Evolutionary conservation across 1,140 invertebrate species (phyloP), one percentile per base, ranked within the genome.

Genomic region (Andrena cerasifolii): DNA sequence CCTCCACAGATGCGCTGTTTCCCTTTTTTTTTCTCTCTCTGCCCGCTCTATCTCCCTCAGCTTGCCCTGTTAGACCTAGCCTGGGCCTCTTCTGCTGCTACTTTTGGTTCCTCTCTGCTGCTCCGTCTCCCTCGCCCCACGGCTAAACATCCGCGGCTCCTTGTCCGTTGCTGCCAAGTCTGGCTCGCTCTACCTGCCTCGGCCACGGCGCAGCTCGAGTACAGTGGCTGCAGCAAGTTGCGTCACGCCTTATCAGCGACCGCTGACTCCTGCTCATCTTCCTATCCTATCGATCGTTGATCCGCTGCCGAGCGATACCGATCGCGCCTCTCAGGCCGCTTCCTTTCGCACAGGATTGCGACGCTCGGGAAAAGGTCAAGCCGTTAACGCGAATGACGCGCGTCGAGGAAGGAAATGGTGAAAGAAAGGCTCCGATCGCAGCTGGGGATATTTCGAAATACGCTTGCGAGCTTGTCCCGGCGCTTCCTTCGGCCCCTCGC

Each of bases 151-250:
- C 65, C 62, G 58, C n/a, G n/a, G 26, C 40, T 16, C 10, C 58
- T 51, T 53, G 54, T 71, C 26, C 45, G 51, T 31, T 59, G n/a
- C 65, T 67, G 61, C 63, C 65, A 58, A n/a, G n/a, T n/a, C n/a
- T n/a, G n/a, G n/a, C n/a, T n/a, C n/a, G n/a, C n/a, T n/a, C n/a
- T n/a, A n/a, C n/a, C n/a, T n/a, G n/a, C n/a, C n/a, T n/a, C n/a
- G n/a, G n/a, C n/a, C n/a, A n/a, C n/a, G n/a, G 21, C 51, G 53
- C 59, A 66, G 59, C 47, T 70, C 7, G 33, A 43, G 86, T 90
- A 90, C 90, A 89, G 88, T 88, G 88, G 83, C 86, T 89, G 89
- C 86, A 77, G 87, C 84, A 88, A 88, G 88, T 90, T 90, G 85
- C 89, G 86, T 89, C 88, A 89, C 26, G n/a, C n/a, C 63, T 63